These are phyloP conservation scores for Cheilosia vulpina DNA, from an alignment of 2,888 invertebrate species.

Conservation along the genomic window DNA sequence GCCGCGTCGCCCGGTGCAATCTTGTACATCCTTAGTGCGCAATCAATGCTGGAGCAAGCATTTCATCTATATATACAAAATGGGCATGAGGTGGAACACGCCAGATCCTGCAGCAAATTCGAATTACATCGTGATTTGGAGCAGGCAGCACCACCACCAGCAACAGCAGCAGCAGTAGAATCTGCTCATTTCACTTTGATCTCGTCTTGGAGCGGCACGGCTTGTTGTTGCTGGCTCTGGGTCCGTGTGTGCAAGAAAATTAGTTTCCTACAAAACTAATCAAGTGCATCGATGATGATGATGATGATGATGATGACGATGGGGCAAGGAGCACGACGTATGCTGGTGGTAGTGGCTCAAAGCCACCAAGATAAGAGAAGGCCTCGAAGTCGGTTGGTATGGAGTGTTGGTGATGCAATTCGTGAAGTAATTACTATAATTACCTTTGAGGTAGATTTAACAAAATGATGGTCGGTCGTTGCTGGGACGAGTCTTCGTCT, in stretches of 20 bases:
- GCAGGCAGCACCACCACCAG: conserved; percentile 48
- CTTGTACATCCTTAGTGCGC: conserved; percentile 64
- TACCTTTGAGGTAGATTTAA: conserved; percentile 83
- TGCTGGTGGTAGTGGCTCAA: conserved; percentile 38
- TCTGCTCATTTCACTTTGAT: conserved; percentile 70
- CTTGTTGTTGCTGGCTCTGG: conserved; percentile 46
- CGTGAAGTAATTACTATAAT: conserved; percentile 83
- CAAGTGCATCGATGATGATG: conserved; percentile 79
- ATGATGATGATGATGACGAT: conserved; percentile 46
- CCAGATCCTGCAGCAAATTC: conserved; percentile 71
- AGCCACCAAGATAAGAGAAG: conserved; percentile 75
- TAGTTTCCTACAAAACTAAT: conserved; percentile 83
- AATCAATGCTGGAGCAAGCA: conserved; percentile 70
- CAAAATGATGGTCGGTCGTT: conserved; percentile 78
- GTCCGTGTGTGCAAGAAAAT: conserved; percentile 83
- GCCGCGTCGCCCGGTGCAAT: conserved; percentile 32
- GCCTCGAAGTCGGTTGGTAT: conserved; percentile 29
- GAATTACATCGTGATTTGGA: conserved; percentile 75
- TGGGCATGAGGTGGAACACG: conserved; percentile 65
- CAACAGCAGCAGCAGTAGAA: conserved; percentile 41
- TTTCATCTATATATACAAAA: conserved; percentile 53
- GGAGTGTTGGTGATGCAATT: conserved; percentile 79
- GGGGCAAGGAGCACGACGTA: conserved; percentile 51
- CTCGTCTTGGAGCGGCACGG: conserved; percentile 61
- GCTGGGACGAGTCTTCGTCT: conserved; percentile 54